A percentile compares a stretch with the other conserved stretches of the same genome.
Evolutionary conservation across 92 coral and sea anemone genomes (phyloP).

Genomic region (Palythoa grandiflora): DNA sequence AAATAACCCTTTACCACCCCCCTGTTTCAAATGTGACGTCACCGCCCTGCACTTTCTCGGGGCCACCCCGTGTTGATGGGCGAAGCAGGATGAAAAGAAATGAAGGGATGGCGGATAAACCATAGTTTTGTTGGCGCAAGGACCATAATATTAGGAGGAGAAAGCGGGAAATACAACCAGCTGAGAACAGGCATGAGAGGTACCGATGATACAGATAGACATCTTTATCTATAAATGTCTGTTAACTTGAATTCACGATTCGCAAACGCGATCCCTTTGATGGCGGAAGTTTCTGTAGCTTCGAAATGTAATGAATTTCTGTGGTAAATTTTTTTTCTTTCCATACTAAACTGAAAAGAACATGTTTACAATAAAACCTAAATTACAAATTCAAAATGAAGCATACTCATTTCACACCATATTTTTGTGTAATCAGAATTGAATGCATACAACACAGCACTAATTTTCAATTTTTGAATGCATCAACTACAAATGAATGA

Average conservation of each 20-base stretch:
- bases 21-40: not conserved
- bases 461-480: too few relatives aligned
- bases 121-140: constrained; percentile 79
- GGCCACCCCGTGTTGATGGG: constrained; percentile 29
- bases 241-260: constrained; percentile 1
- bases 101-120: constrained; percentile 91
- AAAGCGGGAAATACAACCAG: constrained; percentile 98
- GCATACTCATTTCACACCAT: too few relatives aligned
- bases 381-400: too few relatives aligned
- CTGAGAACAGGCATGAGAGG: constrained; percentile 58
- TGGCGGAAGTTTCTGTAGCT: constrained; percentile 6
- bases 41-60: not conserved
- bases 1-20: too few relatives aligned
- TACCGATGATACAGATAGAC: not conserved
- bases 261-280: not conserved
- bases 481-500: too few relatives aligned
- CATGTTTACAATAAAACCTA: too few relatives aligned
- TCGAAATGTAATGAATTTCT: not conserved
- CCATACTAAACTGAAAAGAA: not conserved
- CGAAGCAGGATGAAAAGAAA: constrained; percentile 48
- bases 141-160: constrained; percentile 86
- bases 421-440: too few relatives aligned
- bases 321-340: not conserved
- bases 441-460: too few relatives aligned
- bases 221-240: not conserved